These are phyloP conservation scores for Noctilio leporinus DNA, from an alignment of 2,113 vertebrate species.

Conservation along the genomic window DNA sequence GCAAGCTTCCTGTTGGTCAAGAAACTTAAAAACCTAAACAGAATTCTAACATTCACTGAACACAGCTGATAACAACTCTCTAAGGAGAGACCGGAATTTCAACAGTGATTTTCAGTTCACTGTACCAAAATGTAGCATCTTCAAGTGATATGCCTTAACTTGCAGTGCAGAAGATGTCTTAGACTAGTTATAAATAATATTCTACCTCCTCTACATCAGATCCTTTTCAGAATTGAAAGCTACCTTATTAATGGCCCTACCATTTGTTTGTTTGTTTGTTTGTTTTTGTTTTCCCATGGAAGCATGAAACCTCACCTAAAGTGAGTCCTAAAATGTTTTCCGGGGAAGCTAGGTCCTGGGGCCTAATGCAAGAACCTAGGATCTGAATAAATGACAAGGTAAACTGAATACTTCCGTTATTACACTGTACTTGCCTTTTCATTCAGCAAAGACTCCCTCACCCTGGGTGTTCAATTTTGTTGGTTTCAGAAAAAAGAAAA, in stretches of 20 bases:
- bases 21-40: background rate
- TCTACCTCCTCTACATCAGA: background rate
- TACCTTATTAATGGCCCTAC: background rate
- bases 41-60: background rate
- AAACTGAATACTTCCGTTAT: constrained; percentile 33
- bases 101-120: background rate
- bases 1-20: background rate
- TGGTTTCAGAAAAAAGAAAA: constrained; percentile 42
- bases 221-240: background rate
- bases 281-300: constrained; percentile 60
- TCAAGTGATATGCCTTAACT: background rate
- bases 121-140: background rate
- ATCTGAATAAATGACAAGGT: constrained; percentile 8
- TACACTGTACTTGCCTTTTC: background rate
- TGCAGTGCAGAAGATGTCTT: background rate
- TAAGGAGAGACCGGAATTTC: background rate
- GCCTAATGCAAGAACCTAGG: background rate
- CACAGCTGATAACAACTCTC: background rate
- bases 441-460: constrained; percentile 3
- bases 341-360: constrained; percentile 40
- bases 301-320: constrained; percentile 50
- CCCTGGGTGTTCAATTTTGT: background rate
- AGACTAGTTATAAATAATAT: background rate
- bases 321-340: constrained; percentile 38
- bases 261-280: too few species aligned